A percentile compares a stretch with the other conserved stretches of the same genome.
Conservation (phyloP, 2,797 vertebrate genomes). For the Valencia hispanica region DNA sequence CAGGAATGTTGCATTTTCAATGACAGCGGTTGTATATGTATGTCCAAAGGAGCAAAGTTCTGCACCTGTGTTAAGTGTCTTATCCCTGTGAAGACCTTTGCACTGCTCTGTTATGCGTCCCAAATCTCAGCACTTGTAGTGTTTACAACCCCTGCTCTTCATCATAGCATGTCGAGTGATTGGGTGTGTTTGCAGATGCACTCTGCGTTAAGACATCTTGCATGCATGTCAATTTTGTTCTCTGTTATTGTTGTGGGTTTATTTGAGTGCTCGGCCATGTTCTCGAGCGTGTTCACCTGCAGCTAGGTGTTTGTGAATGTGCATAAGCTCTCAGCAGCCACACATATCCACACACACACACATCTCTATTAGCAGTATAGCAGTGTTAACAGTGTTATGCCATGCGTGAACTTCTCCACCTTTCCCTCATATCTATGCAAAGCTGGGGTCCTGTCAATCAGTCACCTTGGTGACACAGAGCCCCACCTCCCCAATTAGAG, state of each 20-base stretch:
- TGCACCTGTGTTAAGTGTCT: constrained; percentile 18
- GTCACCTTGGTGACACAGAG: constrained; percentile 85
- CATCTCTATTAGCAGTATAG: constrained; percentile 84
- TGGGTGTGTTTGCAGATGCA: constrained; percentile 47
- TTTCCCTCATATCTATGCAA: constrained; percentile 88
- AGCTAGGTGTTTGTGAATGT: constrained; percentile 48
- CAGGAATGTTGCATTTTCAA: neutral
- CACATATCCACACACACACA: constrained; percentile 47
- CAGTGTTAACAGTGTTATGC: constrained; percentile 80
- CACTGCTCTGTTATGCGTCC: constrained; percentile 44
- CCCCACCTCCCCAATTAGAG: constrained; percentile 89
- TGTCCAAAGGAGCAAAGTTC: constrained; percentile 24
- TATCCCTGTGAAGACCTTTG: constrained; percentile 45
- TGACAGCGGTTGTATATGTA: neutral
- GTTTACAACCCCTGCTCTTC: constrained; percentile 66
- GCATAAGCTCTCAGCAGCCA: constrained; percentile 32
- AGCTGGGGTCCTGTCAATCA: constrained; percentile 88
- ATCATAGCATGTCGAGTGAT: constrained; percentile 57
- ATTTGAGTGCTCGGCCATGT: constrained; percentile 74
- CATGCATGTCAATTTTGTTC: constrained; percentile 68
- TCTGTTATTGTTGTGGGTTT: constrained; percentile 68
- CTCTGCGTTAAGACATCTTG: constrained; percentile 53
- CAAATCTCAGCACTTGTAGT: constrained; percentile 50
- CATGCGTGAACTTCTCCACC: constrained; percentile 78
- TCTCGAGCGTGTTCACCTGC: constrained; percentile 64